Evolutionary conservation across 2,797 vertebrate genomes (phyloP).

Genomic region (Coregonus suidteri): DNA sequence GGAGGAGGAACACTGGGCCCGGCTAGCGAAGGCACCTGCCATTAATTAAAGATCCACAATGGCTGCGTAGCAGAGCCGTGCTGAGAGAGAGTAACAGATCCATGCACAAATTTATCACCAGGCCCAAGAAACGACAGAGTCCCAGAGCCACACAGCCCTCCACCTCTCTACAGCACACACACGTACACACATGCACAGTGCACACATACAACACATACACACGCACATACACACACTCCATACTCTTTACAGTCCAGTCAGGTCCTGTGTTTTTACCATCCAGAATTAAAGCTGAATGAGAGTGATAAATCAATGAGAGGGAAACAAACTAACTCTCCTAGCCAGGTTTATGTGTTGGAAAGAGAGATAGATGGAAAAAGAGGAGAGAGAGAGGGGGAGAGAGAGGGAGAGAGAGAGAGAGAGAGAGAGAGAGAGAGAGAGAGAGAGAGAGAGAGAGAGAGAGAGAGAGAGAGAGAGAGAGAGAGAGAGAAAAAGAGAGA

Average conservation of each 20-base stretch:
- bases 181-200: neutral
- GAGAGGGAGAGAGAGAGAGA: slow-evolving; percentile 56
- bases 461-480: slow-evolving; percentile 64
- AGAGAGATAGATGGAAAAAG: slow-evolving; percentile 60
- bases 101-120: no score
- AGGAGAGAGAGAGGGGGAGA: slow-evolving; percentile 54
- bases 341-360: slow-evolving; percentile 70
- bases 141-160: no score
- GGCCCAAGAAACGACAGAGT: no score
- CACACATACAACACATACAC: neutral
- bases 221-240: neutral
- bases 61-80: no score
- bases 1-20: slow-evolving; percentile 30
- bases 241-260: slow-evolving; percentile 75
- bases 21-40: slow-evolving; percentile 60
- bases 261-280: slow-evolving; percentile 79
- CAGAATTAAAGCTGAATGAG: slow-evolving; percentile 82
- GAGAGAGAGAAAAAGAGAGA: slow-evolving; percentile 52
- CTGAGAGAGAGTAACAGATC: no score
- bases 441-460: slow-evolving; percentile 50
- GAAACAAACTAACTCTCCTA: slow-evolving; percentile 70
- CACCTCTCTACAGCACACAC: neutral
- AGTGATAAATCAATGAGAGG: slow-evolving; percentile 74
- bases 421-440: slow-evolving; percentile 61
- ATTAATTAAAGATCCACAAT: slow-evolving; percentile 63